Evolutionary conservation across 2,797 vertebrate species (phyloP), one percentile per base, ranked within the genome.

Genomic region (Pseudopleuronectes americanus): DNA sequence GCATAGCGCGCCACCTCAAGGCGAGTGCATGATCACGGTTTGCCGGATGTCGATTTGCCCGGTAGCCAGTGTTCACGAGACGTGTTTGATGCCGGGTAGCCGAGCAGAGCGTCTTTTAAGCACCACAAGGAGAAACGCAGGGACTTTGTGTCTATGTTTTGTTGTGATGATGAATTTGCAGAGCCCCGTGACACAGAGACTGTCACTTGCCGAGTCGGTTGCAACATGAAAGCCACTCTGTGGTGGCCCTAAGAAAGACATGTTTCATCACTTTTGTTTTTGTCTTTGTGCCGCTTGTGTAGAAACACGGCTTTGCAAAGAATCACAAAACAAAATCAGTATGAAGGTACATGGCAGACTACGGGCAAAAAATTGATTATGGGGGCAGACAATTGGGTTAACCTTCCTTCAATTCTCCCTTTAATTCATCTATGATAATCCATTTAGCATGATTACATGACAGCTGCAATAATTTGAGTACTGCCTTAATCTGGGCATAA

Each of bases 131-230:
- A 73, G 43, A 68, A 68, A 56, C 6, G 0, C 22, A 49, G 28
- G n/a, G 33, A 57, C 26, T 58, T 53, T 54, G 47, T 68, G 60
- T 66, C 51, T 54, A 8, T 70, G 74, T 77, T 80, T 80, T 77
- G 61, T 49, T 78, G 56, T 68, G 64, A 78, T 65, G 69, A 80
- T 83, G 76, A 75, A 74, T 81, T 80, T 73, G 58, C 45, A 71
- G 38, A 71, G 64, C 52, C 26, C 33, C 1, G 2, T 61, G 76
- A 87, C 55, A 68, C 62, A 62, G 51, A 43, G 24, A 38, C 57
- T 43, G 68, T 74, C 64, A 71, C 43, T 63, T 48, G 48, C 54
- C 63, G 23, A 74, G 51, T 58, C 26, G 71, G 51, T 52, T 23
- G 55, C 51, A 77, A 84, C 62, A 81, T 73, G 43, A 87, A 78